These are phyloP conservation scores for Aradophagus sp. DNA, from an alignment of 1,140 invertebrate species.

Conservation along the genomic window DNA sequence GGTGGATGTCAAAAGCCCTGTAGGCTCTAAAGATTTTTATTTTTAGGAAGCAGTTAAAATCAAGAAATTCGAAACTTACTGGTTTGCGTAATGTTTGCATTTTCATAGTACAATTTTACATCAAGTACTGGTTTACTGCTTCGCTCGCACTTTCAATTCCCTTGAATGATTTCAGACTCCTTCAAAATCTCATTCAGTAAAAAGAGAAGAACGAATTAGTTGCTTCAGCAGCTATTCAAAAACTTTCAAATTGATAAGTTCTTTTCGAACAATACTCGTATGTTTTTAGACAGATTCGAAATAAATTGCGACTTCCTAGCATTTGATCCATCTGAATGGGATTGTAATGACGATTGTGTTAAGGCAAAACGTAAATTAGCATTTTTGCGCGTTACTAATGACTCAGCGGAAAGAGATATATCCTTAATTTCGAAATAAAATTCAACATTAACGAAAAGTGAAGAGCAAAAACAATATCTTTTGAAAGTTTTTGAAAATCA, in stretches of 20 bases:
- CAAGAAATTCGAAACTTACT: neutral
- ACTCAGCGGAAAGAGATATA: neutral
- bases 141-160: neutral
- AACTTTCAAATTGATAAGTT: too few species aligned
- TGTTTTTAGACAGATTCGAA: too few species aligned
- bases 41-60: conserved; percentile 7
- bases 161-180: conserved; percentile 5
- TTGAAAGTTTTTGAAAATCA: neutral
- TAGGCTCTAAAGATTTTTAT: conserved; percentile 65
- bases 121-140: conserved; percentile 11
- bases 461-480: conserved; percentile 1
- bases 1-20: conserved; percentile 65
- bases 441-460: neutral
- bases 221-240: conserved; percentile 1
- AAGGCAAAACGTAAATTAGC: neutral
- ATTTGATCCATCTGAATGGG: too few species aligned
- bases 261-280: too few species aligned
- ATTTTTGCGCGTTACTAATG: neutral
- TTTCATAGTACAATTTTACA: conserved; percentile 15
- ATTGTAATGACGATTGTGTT: too few species aligned
- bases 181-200: conserved; percentile 4
- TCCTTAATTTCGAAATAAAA: neutral
- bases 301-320: too few species aligned
- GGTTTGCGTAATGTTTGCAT: conserved; percentile 1
- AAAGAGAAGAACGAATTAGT: neutral